phyloP scores from a whole-genome alignment of 2,888 invertebrate genomes.

The Parnassius apollo region DNA sequence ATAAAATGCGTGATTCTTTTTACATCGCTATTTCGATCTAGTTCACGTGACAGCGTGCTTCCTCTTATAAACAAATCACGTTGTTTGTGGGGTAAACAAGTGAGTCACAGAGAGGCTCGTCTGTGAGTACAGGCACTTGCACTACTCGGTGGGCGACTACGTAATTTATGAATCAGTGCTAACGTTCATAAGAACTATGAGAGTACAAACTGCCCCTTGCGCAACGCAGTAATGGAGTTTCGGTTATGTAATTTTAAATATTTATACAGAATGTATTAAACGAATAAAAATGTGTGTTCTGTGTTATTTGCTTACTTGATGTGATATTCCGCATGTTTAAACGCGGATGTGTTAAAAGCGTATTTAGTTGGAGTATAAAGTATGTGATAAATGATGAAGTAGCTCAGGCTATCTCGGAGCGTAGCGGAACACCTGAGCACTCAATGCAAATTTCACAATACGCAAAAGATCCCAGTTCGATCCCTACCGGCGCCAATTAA shows the following conservation, averaged over 20 bases:
- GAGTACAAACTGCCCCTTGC: constrained; percentile 8
- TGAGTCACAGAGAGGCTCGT: constrained; percentile 11
- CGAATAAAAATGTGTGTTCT: neutral
- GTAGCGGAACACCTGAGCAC: no score
- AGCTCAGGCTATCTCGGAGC: no score
- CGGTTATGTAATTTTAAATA: constrained; percentile 16
- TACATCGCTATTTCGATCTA: neutral
- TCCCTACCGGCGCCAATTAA: no score
- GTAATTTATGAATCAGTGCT: constrained; percentile 18
- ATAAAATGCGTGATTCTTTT: no score
- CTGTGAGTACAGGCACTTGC: neutral
- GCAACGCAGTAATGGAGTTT: constrained; percentile 11
- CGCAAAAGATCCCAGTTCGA: no score
- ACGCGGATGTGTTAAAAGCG: no score
- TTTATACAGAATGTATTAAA: constrained; percentile 13
- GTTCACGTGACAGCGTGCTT: neutral
- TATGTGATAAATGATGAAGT: no score
- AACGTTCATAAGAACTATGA: constrained; percentile 19
- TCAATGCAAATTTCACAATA: no score
- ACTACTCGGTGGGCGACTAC: neutral
- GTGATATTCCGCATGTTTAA: no score
- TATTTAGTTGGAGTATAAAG: no score
- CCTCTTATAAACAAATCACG: constrained; percentile 5
- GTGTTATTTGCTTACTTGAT: neutral
- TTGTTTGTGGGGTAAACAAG: constrained; percentile 6